Evolutionary conservation across 2,113 vertebrate genomes (phyloP).

Genomic region (Rhinopomastus cyanomelas): DNA sequence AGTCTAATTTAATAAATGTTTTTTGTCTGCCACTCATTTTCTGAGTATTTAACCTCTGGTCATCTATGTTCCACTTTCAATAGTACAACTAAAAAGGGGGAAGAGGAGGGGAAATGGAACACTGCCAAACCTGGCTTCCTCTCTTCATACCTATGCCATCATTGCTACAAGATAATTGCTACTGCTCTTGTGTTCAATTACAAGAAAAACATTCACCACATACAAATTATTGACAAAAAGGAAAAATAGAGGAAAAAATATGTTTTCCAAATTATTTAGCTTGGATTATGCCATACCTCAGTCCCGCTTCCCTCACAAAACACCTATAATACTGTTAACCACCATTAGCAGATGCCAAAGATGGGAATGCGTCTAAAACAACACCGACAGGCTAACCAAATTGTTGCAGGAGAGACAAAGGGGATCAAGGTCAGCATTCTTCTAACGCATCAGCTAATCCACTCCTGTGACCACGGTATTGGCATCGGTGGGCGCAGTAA

Average conservation of each 20-base stretch:
- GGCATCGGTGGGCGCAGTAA: background rate
- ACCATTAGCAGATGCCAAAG: background rate
- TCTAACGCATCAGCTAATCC: constrained; percentile 1
- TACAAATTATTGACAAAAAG: background rate
- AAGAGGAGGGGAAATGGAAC: background rate
- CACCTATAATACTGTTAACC: background rate
- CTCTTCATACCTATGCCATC: background rate
- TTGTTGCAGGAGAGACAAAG: constrained; percentile 27
- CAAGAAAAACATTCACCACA: background rate
- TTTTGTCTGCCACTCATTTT: background rate
- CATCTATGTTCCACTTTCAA: background rate
- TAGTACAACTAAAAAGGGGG: background rate
- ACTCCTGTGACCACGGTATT: background rate
- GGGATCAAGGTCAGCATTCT: constrained; percentile 30
- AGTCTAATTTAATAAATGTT: background rate
- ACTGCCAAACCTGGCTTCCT: background rate
- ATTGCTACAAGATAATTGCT: background rate
- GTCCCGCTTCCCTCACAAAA: background rate
- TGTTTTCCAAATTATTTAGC: background rate
- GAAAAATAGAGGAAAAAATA: background rate
- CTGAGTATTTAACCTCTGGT: background rate
- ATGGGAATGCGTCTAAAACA: background rate
- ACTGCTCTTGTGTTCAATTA: background rate
- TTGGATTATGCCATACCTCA: background rate
- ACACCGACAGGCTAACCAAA: background rate